A percentile compares a stretch with the other conserved stretches of the same genome.
phyloP scores from a whole-genome alignment of 1,140 invertebrate genomes.

The Drosophila rhopaloa region DNA sequence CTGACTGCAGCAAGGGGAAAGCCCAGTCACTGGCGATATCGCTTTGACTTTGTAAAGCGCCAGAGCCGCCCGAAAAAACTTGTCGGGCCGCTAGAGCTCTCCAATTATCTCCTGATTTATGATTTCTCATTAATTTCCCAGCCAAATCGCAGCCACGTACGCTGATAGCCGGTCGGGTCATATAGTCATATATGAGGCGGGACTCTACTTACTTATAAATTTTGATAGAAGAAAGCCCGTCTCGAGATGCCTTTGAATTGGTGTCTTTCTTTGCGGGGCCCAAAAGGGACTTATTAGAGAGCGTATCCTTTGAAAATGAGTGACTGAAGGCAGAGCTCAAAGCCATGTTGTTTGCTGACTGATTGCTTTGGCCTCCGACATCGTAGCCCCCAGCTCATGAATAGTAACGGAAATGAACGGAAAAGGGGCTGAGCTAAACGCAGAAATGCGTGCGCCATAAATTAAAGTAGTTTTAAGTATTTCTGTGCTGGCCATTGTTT shows the following conservation, averaged over 20 bases:
- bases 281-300: conserved; percentile 36
- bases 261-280: conserved; percentile 3
- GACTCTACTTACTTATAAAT: conserved; percentile 5
- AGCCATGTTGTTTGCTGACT: conserved; percentile 70
- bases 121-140: conserved; percentile 57
- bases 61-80: conserved; percentile 16
- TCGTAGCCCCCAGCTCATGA: conserved; percentile 12
- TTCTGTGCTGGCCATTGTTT: conserved; percentile 34
- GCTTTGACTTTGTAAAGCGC: conserved; percentile 55
- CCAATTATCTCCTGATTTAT: conserved; percentile 62
- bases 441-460: conserved; percentile 80
- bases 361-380: conserved; percentile 66
- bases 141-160: conserved; percentile 36
- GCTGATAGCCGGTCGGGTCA: conserved; percentile 23
- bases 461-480: conserved; percentile 81
- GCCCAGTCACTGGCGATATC: conserved; percentile 15
- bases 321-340: conserved; percentile 43
- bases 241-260: conserved; percentile 51
- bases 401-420: conserved; percentile 49
- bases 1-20: conserved; percentile 27
- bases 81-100: conserved; percentile 12
- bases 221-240: conserved; percentile 30
- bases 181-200: conserved; percentile 1
- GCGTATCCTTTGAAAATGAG: conserved; percentile 32
- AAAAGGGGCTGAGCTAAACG: conserved; percentile 55